Evolutionary conservation across 1,140 invertebrate species (phyloP).

Genomic region (Drosophila virilis): DNA sequence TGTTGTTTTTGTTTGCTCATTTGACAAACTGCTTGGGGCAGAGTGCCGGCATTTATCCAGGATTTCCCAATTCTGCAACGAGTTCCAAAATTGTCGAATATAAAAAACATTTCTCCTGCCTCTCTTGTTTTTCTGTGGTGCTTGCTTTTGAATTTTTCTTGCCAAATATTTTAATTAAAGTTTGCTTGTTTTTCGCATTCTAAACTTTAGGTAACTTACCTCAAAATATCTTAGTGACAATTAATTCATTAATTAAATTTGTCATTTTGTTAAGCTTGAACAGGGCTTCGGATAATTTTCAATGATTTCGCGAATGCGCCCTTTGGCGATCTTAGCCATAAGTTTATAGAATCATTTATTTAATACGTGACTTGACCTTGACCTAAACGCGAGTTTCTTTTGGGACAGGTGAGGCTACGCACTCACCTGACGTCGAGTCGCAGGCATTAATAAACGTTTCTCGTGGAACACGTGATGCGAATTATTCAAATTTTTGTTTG

Average conservation of each 20-base stretch:
- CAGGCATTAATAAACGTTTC: neutral
- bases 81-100: conserved; percentile 6
- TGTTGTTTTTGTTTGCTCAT: neutral
- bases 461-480: conserved; percentile 17
- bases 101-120: conserved; percentile 24
- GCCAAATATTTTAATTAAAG: conserved; percentile 51
- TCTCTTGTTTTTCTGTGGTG: conserved; percentile 9
- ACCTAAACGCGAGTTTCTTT: neutral
- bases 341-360: no score
- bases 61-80: neutral
- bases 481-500: conserved; percentile 60
- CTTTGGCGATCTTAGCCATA: no score
- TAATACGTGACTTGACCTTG: no score
- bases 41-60: conserved; percentile 6
- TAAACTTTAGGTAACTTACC: neutral
- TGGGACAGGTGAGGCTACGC: neutral
- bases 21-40: neutral
- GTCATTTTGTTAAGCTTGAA: conserved; percentile 21
- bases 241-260: conserved; percentile 51
- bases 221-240: conserved; percentile 32
- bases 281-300: neutral
- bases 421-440: neutral
- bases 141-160: conserved; percentile 5
- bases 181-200: conserved; percentile 19
- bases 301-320: no score